A percentile compares a stretch with the other conserved stretches of the same genome.
Evolutionary conservation across 2,797 vertebrate genomes (phyloP).

Genomic region (Luscinia megarhynchos): DNA sequence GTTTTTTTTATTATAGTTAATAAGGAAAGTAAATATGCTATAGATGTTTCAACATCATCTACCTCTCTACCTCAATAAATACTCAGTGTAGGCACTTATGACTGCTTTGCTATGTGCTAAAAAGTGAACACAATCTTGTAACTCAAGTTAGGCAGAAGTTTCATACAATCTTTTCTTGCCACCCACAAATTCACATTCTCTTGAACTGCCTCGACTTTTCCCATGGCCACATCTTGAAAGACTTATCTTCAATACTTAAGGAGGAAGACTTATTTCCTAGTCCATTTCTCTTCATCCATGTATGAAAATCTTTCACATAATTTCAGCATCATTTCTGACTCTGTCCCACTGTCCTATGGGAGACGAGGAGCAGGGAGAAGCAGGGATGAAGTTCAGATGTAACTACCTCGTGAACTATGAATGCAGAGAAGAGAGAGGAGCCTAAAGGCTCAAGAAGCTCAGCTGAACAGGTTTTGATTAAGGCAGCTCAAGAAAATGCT

Average conservation of each 20-base stretch:
- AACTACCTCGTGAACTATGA: not conserved
- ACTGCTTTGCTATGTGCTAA: not conserved
- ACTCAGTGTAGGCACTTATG: not conserved
- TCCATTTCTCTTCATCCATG: not conserved
- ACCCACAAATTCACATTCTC: not conserved
- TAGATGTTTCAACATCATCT: not conserved
- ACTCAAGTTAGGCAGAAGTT: not conserved
- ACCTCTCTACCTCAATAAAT: not conserved
- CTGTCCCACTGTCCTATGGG: not conserved
- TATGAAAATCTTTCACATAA: not conserved
- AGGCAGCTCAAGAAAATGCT: not conserved
- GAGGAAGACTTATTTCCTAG: not conserved
- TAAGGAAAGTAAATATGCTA: not conserved
- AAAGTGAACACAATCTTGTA: not conserved
- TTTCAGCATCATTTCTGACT: not conserved
- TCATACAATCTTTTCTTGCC: not conserved
- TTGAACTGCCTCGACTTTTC: not conserved
- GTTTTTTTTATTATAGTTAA: not conserved
- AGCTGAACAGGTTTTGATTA: not conserved
- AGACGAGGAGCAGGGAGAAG: not conserved
- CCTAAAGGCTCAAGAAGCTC: not conserved
- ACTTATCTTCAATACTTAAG: not conserved
- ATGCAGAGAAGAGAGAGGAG: not conserved
- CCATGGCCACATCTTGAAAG: not conserved
- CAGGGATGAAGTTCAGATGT: not conserved